Conservation (phyloP, 2,113 vertebrate genomes). For the Oryzias curvinotus region DNA sequence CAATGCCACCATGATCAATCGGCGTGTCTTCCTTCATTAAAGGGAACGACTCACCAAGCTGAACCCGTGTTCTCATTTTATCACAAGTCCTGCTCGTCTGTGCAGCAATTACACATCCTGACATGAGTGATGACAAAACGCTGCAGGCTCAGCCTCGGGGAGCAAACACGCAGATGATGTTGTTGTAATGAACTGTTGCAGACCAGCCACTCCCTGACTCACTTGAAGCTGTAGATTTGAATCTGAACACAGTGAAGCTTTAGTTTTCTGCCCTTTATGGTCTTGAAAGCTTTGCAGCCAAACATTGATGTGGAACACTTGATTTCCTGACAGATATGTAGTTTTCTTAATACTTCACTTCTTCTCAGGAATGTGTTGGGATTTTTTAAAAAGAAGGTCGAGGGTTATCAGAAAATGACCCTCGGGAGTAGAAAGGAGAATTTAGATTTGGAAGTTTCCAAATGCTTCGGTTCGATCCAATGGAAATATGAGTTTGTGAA, state of each 20-base stretch:
- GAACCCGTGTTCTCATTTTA: neutral
- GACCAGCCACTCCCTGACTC: constrained; percentile 28
- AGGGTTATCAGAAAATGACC: too few relatives aligned
- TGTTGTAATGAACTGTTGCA: constrained; percentile 21
- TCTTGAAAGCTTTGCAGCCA: too few relatives aligned
- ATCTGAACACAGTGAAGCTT: neutral
- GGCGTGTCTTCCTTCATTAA: neutral
- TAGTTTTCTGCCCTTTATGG: neutral
- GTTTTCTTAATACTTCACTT: too few relatives aligned
- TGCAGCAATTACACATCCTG: constrained; percentile 7
- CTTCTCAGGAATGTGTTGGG: too few relatives aligned
- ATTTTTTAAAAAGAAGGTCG: too few relatives aligned
- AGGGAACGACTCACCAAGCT: neutral
- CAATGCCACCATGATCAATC: too few relatives aligned
- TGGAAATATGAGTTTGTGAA: too few relatives aligned
- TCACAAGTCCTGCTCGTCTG: neutral
- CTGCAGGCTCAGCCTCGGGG: neutral
- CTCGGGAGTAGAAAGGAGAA: too few relatives aligned
- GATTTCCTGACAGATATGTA: too few relatives aligned
- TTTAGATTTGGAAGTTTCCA: too few relatives aligned
- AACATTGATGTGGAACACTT: too few relatives aligned
- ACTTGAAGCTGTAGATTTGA: neutral
- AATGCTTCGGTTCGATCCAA: too few relatives aligned
- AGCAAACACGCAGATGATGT: constrained; percentile 30
- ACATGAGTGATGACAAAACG: constrained; percentile 12